Base-by-base conservation (phyloP, 2,888 invertebrate species). In the Eupsilia transversa region DNA sequence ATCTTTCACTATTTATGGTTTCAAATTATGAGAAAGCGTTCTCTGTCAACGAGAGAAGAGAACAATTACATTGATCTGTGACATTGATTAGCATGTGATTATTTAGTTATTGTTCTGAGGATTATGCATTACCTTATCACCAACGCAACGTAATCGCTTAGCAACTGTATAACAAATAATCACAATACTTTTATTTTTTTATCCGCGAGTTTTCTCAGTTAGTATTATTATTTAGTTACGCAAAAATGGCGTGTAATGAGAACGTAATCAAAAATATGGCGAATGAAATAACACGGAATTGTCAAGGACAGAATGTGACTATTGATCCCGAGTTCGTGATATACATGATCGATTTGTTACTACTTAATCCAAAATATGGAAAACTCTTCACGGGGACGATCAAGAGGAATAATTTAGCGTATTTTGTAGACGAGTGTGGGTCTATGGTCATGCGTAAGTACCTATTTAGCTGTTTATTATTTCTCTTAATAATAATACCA, bases 211-310 rank as follows among this genome's bases (percentile, higher is more conserved):
- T 74, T 61, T 46, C 2, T 35, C 7, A 35, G 35, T 3, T 35
- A 35, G 5, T 72, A 79, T 79, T 71, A 78, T 79, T 49, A 76
- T 75, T 79, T 67, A 60, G 27, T 72, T 72, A 72, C 65, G 74
- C 35, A 82, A 89, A 67, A 60, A 96, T 96, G 95, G 94, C 94
- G 56, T 94, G 94, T 84, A 96, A 96, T 86, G 96, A 96, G 60
- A 97, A 96, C 83, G 92, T 96, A 30, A 93, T 96, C 20, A 97
- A 97, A 85, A 97, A 97, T 86, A 97, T 97, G 83, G 96, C 97
- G 0, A 96, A 95, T 77, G 97, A 97, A 92, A 95, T 97, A 64
- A 92, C 96, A 0, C 91, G 97, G 72, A 96, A 97, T 86, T 97
- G 97, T 83, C 95, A 94, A 77, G 86, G 92, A 0, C 92, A 92